These are phyloP conservation scores for Kryptolebias marmoratus DNA, from an alignment of 2,113 vertebrate species.

Conservation along the genomic window DNA sequence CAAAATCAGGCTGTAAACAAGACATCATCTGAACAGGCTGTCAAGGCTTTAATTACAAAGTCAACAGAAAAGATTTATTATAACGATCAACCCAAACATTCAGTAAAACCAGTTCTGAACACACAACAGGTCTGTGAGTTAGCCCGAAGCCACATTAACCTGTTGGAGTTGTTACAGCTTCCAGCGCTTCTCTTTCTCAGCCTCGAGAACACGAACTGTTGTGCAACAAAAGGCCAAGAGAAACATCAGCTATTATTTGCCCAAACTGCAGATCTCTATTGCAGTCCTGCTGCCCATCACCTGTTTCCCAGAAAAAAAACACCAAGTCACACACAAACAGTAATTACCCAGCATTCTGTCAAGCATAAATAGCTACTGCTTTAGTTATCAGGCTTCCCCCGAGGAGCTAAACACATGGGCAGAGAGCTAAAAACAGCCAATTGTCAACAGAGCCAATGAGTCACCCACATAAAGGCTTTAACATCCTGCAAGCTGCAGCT, in stretches of 20 bases:
- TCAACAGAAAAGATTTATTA: not conserved
- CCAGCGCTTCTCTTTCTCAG: not conserved
- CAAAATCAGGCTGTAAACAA: not conserved
- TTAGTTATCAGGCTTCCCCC: not conserved
- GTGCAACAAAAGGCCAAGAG: not conserved
- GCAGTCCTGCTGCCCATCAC: not conserved
- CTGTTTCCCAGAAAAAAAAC: not conserved
- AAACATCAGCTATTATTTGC: not conserved
- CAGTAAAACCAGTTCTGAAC: not conserved
- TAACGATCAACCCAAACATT: not conserved
- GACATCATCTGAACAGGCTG: no score
- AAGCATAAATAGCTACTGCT: not conserved
- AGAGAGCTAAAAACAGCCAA: conserved; percentile 12
- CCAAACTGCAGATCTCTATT: not conserved
- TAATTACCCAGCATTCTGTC: not conserved
- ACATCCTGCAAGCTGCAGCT: not conserved
- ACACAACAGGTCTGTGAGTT: no score
- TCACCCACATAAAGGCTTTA: not conserved
- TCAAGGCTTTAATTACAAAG: not conserved
- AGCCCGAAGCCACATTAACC: not conserved
- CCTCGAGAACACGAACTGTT: not conserved
- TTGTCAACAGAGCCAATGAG: conserved; percentile 1
- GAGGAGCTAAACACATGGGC: not conserved
- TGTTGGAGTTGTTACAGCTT: not conserved
- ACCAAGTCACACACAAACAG: not conserved